Evolutionary conservation across 2,797 vertebrate species (phyloP).

Genomic region (Cossypha polioptera): DNA sequence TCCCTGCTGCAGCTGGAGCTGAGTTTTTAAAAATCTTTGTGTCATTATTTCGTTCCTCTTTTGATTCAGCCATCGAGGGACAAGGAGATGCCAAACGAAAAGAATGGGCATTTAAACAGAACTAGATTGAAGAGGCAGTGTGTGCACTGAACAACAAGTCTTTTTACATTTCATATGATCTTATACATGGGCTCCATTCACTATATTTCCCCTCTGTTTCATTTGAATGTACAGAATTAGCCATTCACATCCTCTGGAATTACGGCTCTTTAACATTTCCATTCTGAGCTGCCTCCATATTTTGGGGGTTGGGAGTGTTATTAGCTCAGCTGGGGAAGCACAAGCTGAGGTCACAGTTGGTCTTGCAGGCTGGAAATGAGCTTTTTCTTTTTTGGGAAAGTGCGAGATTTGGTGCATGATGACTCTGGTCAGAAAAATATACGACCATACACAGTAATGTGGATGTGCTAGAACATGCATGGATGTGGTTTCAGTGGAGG

Average conservation of each 20-base stretch:
- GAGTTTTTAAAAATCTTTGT: slow-evolving; percentile 72
- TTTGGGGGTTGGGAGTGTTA: slow-evolving; percentile 53
- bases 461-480: background rate
- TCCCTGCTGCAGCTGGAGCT: slow-evolving; percentile 71
- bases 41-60: slow-evolving; percentile 70
- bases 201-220: slow-evolving; percentile 69
- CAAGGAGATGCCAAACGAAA: slow-evolving; percentile 70
- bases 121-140: slow-evolving; percentile 71
- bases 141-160: slow-evolving; percentile 67
- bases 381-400: slow-evolving; percentile 45
- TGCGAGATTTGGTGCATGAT: slow-evolving; percentile 15
- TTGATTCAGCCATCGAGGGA: slow-evolving; percentile 69
- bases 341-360: slow-evolving; percentile 40
- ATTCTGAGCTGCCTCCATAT: slow-evolving; percentile 65
- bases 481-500: background rate
- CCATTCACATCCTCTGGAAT: slow-evolving; percentile 70
- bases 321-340: slow-evolving; percentile 55
- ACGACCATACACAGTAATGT: background rate
- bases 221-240: slow-evolving; percentile 71
- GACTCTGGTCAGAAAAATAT: slow-evolving; percentile 2
- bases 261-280: slow-evolving; percentile 66
- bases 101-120: slow-evolving; percentile 74
- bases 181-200: slow-evolving; percentile 74
- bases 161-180: slow-evolving; percentile 75
- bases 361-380: slow-evolving; percentile 33